Evolutionary conservation across 2,113 vertebrate genomes (phyloP), one percentile per base, ranked within the genome.

Genomic region (Thalassoma bifasciatum): DNA sequence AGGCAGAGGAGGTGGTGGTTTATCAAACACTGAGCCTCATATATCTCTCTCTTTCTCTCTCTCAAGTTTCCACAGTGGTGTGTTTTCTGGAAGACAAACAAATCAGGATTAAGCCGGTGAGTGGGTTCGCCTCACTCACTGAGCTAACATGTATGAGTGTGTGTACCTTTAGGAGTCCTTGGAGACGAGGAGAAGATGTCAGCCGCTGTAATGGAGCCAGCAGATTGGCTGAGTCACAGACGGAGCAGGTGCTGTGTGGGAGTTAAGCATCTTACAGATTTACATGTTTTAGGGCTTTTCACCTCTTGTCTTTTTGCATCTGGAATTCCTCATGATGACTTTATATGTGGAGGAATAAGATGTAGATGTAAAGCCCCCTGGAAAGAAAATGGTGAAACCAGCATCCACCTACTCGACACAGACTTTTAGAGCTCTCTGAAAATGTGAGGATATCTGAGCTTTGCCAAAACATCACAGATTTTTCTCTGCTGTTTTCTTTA

Each of bases 201-300:
- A 26, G 49, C 49, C 8, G 0, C 38, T 65, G 50, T 65, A 50
- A 59, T 22, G 0, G 49, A 83, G 77, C 67, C 30, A 58, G 66
- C 70, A 59, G 72, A 69, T 66, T 56, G 75, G 72, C 78, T 79
- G 75, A 72, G 69, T 80, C 73, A 75, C 84, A 62, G 44, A 16
- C 5, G n/a, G 21, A 76, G 10, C 72, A 82, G 78, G 72, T 82
- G 81, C 66, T 21, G 67, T 56, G 74, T 78, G 61, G 67, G 72
- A 49, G 77, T 53, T 16, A 54, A 81, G 65, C 79, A 61, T 75
- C 51, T 74, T 63, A 77, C 70, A 79, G 67, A 77, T 84, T 86
- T 64, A 71, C 72, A 75, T 71, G 64, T 74, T 75, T 64, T 37
- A 44, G 53, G 53, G 58, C 38, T 5, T 66, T 84, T 82, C 56